These are phyloP conservation scores for Keiferia lycopersicella DNA, from an alignment of 2,888 invertebrate species.

Conservation along the genomic window DNA sequence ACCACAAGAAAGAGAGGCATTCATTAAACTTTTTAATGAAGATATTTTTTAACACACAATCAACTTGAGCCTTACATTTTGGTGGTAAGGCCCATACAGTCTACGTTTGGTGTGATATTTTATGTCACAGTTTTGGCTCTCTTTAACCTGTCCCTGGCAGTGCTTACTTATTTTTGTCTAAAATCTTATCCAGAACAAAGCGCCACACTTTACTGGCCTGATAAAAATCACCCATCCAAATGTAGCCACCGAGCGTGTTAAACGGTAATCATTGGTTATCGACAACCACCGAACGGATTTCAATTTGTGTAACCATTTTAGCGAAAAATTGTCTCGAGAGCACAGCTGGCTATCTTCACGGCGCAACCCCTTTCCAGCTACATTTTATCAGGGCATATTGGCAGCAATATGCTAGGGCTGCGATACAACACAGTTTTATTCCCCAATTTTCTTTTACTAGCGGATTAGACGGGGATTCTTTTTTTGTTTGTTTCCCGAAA, in stretches of 20 bases:
- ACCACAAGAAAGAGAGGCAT: too few relatives aligned
- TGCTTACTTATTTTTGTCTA: too few relatives aligned
- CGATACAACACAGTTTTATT: slow-evolving; percentile 32
- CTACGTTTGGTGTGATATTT: too few relatives aligned
- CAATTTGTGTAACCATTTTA: slow-evolving; percentile 75
- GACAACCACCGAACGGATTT: slow-evolving; percentile 55
- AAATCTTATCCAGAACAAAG: slow-evolving; percentile 16
- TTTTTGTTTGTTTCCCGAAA: slow-evolving; percentile 21
- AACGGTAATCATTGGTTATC: slow-evolving; percentile 63
- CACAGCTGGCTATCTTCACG: slow-evolving; percentile 65
- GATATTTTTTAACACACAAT: too few relatives aligned
- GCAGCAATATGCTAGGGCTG: slow-evolving; percentile 29
- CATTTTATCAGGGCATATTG: slow-evolving; percentile 25
- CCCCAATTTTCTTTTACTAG: slow-evolving; percentile 40
- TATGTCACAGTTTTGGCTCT: too few relatives aligned
- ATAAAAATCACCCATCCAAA: slow-evolving; percentile 32
- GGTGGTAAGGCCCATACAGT: too few relatives aligned
- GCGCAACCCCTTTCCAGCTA: slow-evolving; percentile 17
- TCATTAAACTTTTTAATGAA: too few relatives aligned
- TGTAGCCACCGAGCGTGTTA: slow-evolving; percentile 46
- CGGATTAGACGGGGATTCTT: slow-evolving; percentile 25
- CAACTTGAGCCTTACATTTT: too few relatives aligned
- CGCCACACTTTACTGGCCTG: slow-evolving; percentile 15
- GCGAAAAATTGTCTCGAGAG: slow-evolving; percentile 76
- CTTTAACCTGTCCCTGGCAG: too few relatives aligned